Base-by-base conservation (phyloP, 2,797 vertebrate species). In the Sebastes trivittatus region DNA sequence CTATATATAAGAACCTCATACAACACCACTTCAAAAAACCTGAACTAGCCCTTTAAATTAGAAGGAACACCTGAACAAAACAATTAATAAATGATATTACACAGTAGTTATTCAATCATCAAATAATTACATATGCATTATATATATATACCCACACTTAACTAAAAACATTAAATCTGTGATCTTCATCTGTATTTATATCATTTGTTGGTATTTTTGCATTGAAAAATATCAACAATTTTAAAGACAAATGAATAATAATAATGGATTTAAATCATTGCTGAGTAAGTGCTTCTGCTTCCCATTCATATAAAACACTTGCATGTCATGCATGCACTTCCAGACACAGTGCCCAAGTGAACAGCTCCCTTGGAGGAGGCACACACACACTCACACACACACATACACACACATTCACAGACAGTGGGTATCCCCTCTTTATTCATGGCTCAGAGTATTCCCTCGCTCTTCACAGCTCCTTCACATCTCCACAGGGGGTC, bases 401-500 rank as follows among this genome's bases (percentile, higher is more conserved):
- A n/a, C 27, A 29, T 67, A 32, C 58, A 52, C 38, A 70, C 29
- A 60, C 54, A 63, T 61, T 42, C 59, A 70, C 78, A 70, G 34
- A 77, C 84, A 84, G 86, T 77, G 92, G 90, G 87, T 86, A 91
- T 92, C 86, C 92, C 90, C 86, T 87, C 89, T 92, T 89, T 91
- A 91, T 92, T 92, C 92, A 83, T 72, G 76, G 86, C 86, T 91
- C 82, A 70, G 82, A 89, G 91, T 89, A 86, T 92, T 94, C 84
- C 91, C 90, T 93, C 64, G 49, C 90, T 90, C 88, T 89, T 90
- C 88, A 90, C 90, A 90, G 92, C 89, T 86, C 84, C 87, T 93
- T 94, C 87, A 89, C 87, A 93, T 94, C 94, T 89, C 93, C 82
- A 84, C 94, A 92, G 94, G 94, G 92, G 94, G 92, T 91, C 88